Percentiles rank a stretch among this genome's conserved stretches.
Evolutionary conservation across 2,888 invertebrate species (phyloP).

Genomic region (Timandra comae): DNA sequence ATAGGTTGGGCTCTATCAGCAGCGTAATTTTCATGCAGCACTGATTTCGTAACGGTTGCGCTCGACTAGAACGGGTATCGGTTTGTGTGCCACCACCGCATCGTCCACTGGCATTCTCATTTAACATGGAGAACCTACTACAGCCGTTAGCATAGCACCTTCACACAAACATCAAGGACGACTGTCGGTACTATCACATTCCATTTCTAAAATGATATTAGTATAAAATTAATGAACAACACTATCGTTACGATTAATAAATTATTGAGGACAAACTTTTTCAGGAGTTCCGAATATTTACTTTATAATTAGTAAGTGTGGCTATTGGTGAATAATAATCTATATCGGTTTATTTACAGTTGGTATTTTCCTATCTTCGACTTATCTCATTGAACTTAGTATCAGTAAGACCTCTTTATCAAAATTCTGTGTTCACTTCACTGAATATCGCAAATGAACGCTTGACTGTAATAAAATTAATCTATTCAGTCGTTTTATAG

Average conservation of each 20-base stretch:
- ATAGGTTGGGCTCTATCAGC: slow-evolving; percentile 7
- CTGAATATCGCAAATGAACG: slow-evolving; percentile 36
- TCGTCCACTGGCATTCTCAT: slow-evolving; percentile 51
- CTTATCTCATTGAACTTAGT: slow-evolving; percentile 64
- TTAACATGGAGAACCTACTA: slow-evolving; percentile 2
- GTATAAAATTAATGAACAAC: too few relatives aligned
- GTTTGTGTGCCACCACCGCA: slow-evolving; percentile 44
- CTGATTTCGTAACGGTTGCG: slow-evolving; percentile 75
- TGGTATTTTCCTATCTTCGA: slow-evolving; percentile 64
- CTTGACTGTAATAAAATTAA: slow-evolving; percentile 40
- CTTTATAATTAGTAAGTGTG: too few relatives aligned
- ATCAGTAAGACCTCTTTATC: slow-evolving; percentile 69
- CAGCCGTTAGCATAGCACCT: slow-evolving; percentile 1
- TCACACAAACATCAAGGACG: background rate
- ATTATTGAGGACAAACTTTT: too few relatives aligned
- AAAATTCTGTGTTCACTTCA: slow-evolving; percentile 37
- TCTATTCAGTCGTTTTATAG: slow-evolving; percentile 25
- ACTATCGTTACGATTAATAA: too few relatives aligned
- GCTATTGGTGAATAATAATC: slow-evolving; percentile 3
- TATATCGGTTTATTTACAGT: slow-evolving; percentile 27
- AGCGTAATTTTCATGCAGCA: slow-evolving; percentile 66
- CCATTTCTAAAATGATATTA: slow-evolving; percentile 1
- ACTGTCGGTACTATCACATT: background rate
- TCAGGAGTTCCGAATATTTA: too few relatives aligned
- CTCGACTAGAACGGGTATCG: slow-evolving; percentile 72